Conservation (phyloP, 2,888 invertebrate genomes). For the Eurois occulta region DNA sequence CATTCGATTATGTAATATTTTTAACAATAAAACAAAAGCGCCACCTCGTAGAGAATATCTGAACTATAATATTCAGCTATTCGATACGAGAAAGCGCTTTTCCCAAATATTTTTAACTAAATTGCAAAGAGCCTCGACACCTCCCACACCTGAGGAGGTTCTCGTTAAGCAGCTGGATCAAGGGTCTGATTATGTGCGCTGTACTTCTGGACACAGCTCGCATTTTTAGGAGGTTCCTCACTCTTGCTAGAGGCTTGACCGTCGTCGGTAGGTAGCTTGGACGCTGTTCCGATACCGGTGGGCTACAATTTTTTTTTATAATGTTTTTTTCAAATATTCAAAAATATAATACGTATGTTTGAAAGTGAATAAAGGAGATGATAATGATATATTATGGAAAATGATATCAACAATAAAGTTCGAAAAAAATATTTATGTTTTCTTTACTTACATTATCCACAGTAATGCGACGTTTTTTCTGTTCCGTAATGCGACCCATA, state of each 20-base stretch:
- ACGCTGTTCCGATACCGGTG: not conserved
- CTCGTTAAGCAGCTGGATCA: not conserved
- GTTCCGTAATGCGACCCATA: too few species aligned
- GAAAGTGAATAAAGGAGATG: too few species aligned
- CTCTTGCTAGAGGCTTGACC: not conserved
- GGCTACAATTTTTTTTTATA: not conserved
- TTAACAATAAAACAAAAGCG: too few species aligned
- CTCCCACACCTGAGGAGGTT: not conserved
- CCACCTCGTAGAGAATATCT: constrained; percentile 55
- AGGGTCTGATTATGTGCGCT: not conserved
- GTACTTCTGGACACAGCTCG: not conserved
- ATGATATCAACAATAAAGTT: not conserved
- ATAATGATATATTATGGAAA: not conserved
- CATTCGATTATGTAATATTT: too few species aligned
- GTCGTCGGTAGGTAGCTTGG: not conserved
- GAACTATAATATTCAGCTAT: constrained; percentile 15
- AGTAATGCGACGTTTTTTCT: too few species aligned
- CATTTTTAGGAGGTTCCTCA: not conserved
- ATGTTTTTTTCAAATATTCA: too few species aligned
- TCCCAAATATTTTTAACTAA: not conserved
- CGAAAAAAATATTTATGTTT: too few species aligned
- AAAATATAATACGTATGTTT: too few species aligned
- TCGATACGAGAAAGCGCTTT: not conserved
- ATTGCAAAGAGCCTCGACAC: not conserved
- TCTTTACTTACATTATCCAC: too few species aligned